phyloP scores from a whole-genome alignment of 30 jellyfish, hydroid and myxozoan species.

The Euphysa ruthae region DNA sequence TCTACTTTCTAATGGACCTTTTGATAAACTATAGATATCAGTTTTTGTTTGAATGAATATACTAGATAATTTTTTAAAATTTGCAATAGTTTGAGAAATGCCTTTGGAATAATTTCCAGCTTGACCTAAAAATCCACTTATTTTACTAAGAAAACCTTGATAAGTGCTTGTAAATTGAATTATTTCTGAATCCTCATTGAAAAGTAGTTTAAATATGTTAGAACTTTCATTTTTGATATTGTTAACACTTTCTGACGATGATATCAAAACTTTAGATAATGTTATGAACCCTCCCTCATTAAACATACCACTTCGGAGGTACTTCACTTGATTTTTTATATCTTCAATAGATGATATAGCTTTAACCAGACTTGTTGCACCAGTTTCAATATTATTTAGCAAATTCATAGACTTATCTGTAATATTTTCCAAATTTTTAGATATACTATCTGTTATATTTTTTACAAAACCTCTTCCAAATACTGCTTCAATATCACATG shows the following conservation, averaged over 20 bases:
- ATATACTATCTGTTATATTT: conserved; percentile 20
- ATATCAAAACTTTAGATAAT: conserved; percentile 24
- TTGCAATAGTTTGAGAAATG: conserved; percentile 41
- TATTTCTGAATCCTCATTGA: conserved; percentile 48
- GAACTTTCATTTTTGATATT: conserved; percentile 38
- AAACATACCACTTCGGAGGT: conserved; percentile 30
- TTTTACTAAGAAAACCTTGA: conserved; percentile 51
- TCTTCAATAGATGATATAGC: conserved; percentile 46
- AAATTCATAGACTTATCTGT: conserved; percentile 41
- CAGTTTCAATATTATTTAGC: conserved; percentile 55
- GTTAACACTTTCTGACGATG: conserved; percentile 48
- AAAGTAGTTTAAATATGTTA: conserved; percentile 42
- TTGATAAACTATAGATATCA: conserved; percentile 29
- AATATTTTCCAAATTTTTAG: conserved; percentile 32
- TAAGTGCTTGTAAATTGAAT: conserved; percentile 49
- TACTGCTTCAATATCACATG: conserved; percentile 42
- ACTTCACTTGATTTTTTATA: conserved; percentile 28
- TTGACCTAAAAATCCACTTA: conserved; percentile 44
- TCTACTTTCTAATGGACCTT: conserved; percentile 83
- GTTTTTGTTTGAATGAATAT: conserved; percentile 21
- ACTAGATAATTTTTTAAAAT: conserved; percentile 40
- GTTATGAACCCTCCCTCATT: conserved; percentile 52
- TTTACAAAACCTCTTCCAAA: conserved; percentile 54
- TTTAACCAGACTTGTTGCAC: conserved; percentile 42
- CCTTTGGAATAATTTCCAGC: conserved; percentile 56